phyloP scores from a whole-genome alignment of 2,797 vertebrate genomes.

The Lycodopsis pacificus region DNA sequence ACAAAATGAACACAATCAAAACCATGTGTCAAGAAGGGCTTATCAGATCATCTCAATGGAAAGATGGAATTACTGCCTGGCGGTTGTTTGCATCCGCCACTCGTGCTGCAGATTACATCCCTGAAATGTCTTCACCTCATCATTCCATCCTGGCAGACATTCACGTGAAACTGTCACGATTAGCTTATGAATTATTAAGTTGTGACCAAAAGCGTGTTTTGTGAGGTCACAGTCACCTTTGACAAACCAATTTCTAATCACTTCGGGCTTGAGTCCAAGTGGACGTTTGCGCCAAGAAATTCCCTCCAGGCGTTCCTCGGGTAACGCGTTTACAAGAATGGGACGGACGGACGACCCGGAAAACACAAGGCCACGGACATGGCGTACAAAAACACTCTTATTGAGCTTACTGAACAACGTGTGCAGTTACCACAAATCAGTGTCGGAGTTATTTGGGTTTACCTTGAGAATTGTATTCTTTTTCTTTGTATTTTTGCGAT shows the following conservation, averaged over 20 bases:
- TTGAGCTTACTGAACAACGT: background rate
- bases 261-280: background rate
- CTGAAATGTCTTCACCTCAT: background rate
- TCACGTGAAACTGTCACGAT: background rate
- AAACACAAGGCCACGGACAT: background rate
- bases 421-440: background rate
- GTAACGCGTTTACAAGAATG: background rate
- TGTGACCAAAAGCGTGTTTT: background rate
- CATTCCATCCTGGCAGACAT: background rate
- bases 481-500: background rate
- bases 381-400: background rate
- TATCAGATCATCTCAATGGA: slow-evolving; percentile 19
- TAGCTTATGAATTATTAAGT: background rate
- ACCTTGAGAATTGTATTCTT: background rate
- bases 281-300: background rate
- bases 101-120: background rate
- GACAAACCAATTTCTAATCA: background rate
- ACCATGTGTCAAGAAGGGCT: slow-evolving; percentile 13
- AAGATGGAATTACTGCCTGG: background rate
- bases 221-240: background rate
- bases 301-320: background rate
- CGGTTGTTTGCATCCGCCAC: background rate
- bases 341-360: background rate
- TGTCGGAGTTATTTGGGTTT: background rate
- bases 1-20: slow-evolving; percentile 51